Evolutionary conservation across 2,797 vertebrate genomes (phyloP).

Genomic region (Epinephelus malabaricus): DNA sequence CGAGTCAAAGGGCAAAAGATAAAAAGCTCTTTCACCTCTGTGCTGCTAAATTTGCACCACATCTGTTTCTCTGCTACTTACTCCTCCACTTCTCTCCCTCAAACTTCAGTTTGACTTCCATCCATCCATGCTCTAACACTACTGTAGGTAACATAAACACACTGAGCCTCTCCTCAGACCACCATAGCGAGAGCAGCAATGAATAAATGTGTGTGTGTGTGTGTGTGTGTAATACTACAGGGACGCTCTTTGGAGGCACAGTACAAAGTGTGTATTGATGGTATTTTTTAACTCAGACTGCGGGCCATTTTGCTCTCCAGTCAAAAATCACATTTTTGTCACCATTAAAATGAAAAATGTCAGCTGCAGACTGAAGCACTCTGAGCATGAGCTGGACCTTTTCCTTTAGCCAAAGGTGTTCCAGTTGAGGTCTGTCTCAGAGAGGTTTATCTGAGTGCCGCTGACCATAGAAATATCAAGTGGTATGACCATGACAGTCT

Average conservation of each 20-base stretch:
- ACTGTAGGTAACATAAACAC: conserved; percentile 73
- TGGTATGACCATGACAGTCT: conserved; percentile 6
- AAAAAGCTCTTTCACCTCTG: conserved; percentile 39
- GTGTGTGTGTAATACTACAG: conserved; percentile 57
- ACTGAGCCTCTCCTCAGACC: conserved; percentile 57
- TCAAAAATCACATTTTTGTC: conserved; percentile 56
- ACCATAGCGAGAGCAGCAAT: conserved; percentile 49
- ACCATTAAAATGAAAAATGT: conserved; percentile 48
- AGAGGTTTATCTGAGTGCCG: conserved; percentile 14
- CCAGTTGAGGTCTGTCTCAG: background rate
- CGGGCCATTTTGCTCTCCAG: conserved; percentile 31
- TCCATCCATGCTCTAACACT: conserved; percentile 56
- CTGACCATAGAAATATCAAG: conserved; percentile 12
- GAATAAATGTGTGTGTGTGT: conserved; percentile 55
- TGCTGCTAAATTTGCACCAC: conserved; percentile 30
- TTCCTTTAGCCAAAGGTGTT: conserved; percentile 31
- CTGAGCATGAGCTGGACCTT: conserved; percentile 29
- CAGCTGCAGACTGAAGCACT: conserved; percentile 24
- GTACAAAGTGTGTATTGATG: conserved; percentile 67
- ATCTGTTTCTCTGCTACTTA: conserved; percentile 53
- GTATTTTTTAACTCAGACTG: conserved; percentile 31
- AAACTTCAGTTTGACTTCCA: conserved; percentile 50
- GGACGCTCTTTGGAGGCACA: conserved; percentile 38
- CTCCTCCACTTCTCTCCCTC: conserved; percentile 18
- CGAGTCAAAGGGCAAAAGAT: conserved; percentile 32